phyloP scores from a whole-genome alignment of 2,113 vertebrate genomes.

The Turnix velox region DNA sequence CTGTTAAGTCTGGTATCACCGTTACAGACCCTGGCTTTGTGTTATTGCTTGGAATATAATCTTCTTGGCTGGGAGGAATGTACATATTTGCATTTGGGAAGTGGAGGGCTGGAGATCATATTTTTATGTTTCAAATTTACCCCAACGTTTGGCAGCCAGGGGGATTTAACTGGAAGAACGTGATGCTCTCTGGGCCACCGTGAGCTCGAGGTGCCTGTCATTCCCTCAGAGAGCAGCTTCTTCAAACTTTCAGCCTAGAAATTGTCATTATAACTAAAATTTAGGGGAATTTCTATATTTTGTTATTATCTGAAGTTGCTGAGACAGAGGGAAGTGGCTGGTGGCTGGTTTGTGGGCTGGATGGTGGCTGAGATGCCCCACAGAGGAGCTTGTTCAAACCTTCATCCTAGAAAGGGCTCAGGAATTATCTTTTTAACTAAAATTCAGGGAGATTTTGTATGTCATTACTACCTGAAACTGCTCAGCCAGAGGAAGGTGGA shows the following conservation, averaged over 20 bases:
- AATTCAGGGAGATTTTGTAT: no score
- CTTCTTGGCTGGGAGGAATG: slow-evolving; percentile 51
- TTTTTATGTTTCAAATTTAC: slow-evolving; percentile 52
- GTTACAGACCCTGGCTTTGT: slow-evolving; percentile 57
- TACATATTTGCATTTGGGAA: slow-evolving; percentile 66
- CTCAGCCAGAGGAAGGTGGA: no score
- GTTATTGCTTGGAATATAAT: slow-evolving; percentile 56
- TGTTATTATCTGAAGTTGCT: no score
- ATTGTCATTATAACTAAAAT: no score
- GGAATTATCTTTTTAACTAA: no score
- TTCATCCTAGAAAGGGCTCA: no score
- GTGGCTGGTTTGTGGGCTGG: no score
- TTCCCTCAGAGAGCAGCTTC: fast-evolving
- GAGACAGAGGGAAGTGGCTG: no score
- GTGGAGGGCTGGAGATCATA: slow-evolving; percentile 40
- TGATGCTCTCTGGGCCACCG: not conserved
- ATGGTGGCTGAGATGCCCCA: no score
- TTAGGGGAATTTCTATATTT: no score
- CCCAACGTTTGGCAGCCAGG: slow-evolving; percentile 18
- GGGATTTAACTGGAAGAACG: slow-evolving; percentile 22
- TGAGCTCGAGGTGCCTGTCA: not conserved
- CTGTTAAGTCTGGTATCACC: slow-evolving; percentile 50
- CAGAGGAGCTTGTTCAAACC: fast-evolving
- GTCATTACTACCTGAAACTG: no score
- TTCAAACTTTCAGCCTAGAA: no score